A percentile compares a stretch with the other conserved stretches of the same genome.
Evolutionary conservation across 2,888 invertebrate genomes (phyloP).

Genomic region (Odontomyia ornata): DNA sequence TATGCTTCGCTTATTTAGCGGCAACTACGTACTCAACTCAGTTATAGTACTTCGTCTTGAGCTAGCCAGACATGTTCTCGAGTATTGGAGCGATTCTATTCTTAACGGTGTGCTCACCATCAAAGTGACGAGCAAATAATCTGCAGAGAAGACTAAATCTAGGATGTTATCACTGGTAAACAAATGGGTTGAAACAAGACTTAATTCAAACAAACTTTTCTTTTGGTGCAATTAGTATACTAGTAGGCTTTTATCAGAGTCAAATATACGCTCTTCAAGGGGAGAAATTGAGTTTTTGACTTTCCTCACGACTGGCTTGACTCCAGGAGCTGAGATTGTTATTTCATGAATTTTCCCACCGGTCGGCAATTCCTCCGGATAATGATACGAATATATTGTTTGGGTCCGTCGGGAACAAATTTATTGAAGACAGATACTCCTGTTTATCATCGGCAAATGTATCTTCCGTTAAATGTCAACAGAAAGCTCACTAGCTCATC

Average conservation of each 20-base stretch:
- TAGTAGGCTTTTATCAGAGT: constrained; percentile 63
- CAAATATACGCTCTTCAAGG: constrained; percentile 63
- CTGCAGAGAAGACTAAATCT: constrained; percentile 11
- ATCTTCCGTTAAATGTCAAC: too few species aligned
- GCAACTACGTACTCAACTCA: too few species aligned
- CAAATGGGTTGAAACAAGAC: constrained; percentile 23
- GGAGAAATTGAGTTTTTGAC: constrained; percentile 62
- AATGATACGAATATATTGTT: constrained; percentile 71
- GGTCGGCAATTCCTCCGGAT: constrained; percentile 77
- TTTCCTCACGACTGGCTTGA: constrained; percentile 58
- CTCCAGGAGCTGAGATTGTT: constrained; percentile 65
- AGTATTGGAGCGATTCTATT: constrained; percentile 52
- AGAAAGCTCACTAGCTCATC: too few species aligned
- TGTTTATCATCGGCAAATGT: too few species aligned
- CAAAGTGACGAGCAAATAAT: background rate
- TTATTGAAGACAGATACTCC: constrained; percentile 81
- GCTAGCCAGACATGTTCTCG: constrained; percentile 69
- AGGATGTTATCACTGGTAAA: constrained; percentile 7
- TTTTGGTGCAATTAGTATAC: constrained; percentile 58
- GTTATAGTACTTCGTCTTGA: constrained; percentile 82
- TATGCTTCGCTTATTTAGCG: too few species aligned
- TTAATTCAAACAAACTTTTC: constrained; percentile 46
- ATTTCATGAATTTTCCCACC: constrained; percentile 69
- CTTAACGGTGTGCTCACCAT: constrained; percentile 35
- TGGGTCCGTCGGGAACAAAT: constrained; percentile 64